Evolutionary conservation across 2,888 invertebrate genomes (phyloP), one percentile per base, ranked within the genome.

Genomic region (Drosophila demipolita): DNA sequence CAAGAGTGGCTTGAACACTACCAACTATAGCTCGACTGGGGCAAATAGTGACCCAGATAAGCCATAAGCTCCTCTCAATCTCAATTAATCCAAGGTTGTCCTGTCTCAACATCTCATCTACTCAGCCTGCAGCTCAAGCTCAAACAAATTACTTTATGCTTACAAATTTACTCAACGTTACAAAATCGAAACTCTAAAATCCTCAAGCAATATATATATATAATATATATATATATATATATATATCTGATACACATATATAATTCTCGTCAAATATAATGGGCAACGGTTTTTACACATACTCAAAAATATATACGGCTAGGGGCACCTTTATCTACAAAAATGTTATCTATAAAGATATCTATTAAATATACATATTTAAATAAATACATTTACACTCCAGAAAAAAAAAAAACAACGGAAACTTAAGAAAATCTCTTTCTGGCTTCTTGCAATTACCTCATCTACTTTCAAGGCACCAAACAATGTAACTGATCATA

Each of bases 391-490:
- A 36, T 54, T 70, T 60, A 63, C 52, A 54, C 72, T 69, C 69
- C 58, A 53, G 68, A 77, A 71, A 58, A 12, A 20, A 38, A 42
- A 20, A 12, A 35, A n/a, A n/a, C n/a, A n/a, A 8, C 26, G 26
- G 38, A 12, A 23, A 23, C 70, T 75, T 69, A 74, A 57, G 60
- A 65, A 60, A 58, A 57, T 62, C 67, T 75, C 69, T 64, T 87
- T 89, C 75, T 80, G 69, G 78, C 89, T 89, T 87, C 66, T 82
- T 79, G 84, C 90, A 87, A 84, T 83, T 82, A 85, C 85, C 85
- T 85, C 89, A 85, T 89, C 88, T 85, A 84, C 83, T 87, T 89
- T 74, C 75, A 77, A 75, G 70, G 90, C 85, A 85, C 85, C 80
- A 87, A 73, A 40, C 50, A 63, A 72, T 60, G 61, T 84, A 80